phyloP scores from a whole-genome alignment of 2,888 invertebrate species.

The Drosophila melanosoma region DNA sequence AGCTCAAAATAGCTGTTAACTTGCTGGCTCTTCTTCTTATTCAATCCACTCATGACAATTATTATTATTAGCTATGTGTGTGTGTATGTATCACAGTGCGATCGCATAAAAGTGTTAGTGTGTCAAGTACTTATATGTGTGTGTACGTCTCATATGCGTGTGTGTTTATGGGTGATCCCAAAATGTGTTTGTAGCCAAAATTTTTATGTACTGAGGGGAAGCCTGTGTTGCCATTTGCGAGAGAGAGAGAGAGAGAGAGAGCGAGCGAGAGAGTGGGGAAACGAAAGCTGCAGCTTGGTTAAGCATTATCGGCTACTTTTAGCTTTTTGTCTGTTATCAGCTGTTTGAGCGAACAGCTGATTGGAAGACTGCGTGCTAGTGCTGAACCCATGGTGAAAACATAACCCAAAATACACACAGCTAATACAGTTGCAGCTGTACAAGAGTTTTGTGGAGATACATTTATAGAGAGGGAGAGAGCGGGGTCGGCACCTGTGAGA shows the following conservation, averaged over 20 bases:
- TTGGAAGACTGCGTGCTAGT: constrained; percentile 1
- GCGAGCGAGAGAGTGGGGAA: neutral
- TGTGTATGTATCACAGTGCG: too few species aligned
- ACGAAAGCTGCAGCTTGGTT: neutral
- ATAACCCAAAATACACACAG: constrained; percentile 1
- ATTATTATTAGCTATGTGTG: too few species aligned
- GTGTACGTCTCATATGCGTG: too few species aligned
- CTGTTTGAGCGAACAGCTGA: constrained; percentile 35
- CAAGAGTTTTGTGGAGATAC: neutral
- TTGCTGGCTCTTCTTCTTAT: too few species aligned
- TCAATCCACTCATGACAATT: too few species aligned
- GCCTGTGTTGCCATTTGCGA: neutral
- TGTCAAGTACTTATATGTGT: too few species aligned
- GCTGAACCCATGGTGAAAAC: neutral
- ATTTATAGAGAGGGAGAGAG: neutral
- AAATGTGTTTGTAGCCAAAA: too few species aligned
- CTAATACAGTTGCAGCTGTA: neutral
- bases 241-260: neutral
- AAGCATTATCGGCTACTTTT: neutral
- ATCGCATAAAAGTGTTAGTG: too few species aligned
- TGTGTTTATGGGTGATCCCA: too few species aligned
- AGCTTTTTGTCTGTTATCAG: constrained; percentile 27
- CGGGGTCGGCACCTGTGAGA: constrained; percentile 9
- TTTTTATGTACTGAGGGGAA: too few species aligned
- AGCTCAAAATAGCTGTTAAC: too few species aligned